phyloP scores from a whole-genome alignment of 1,140 invertebrate species.

The Paralvinella palmiformis region DNA sequence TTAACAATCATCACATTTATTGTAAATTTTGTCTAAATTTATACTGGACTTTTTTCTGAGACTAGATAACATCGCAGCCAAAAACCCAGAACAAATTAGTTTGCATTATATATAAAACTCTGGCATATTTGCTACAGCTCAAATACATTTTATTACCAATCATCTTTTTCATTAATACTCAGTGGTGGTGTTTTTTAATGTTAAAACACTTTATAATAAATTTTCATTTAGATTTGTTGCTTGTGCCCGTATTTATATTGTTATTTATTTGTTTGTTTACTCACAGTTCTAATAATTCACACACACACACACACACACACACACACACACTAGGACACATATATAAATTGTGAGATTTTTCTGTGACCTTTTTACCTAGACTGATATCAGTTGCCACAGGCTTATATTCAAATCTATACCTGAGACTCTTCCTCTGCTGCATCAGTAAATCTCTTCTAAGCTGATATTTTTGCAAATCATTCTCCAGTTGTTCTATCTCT shows the following conservation, averaged over 20 bases:
- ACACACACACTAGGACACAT: background rate
- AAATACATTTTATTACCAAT: background rate
- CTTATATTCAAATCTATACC: conserved; percentile 22
- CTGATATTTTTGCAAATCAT: conserved; percentile 25
- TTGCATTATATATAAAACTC: conserved; percentile 12
- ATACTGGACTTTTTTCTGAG: too few relatives aligned
- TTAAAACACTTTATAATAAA: background rate
- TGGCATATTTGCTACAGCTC: background rate
- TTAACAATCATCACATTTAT: too few relatives aligned
- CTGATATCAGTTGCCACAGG: background rate
- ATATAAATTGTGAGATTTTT: background rate
- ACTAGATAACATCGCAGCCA: too few relatives aligned
- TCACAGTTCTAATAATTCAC: background rate
- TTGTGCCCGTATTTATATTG: conserved; percentile 13
- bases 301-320: background rate
- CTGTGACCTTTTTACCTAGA: background rate
- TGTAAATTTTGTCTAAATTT: too few relatives aligned
- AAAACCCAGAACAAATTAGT: background rate
- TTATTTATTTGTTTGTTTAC: background rate
- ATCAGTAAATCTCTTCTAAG: conserved; percentile 30
- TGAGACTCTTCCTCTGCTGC: conserved; percentile 33
- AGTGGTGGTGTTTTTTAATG: too few relatives aligned
- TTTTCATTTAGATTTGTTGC: background rate
- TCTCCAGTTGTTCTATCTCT: conserved; percentile 26
- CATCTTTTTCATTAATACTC: conserved; percentile 12